Base-by-base conservation (phyloP, 2,113 vertebrate genomes). In the Strix uralensis region DNA sequence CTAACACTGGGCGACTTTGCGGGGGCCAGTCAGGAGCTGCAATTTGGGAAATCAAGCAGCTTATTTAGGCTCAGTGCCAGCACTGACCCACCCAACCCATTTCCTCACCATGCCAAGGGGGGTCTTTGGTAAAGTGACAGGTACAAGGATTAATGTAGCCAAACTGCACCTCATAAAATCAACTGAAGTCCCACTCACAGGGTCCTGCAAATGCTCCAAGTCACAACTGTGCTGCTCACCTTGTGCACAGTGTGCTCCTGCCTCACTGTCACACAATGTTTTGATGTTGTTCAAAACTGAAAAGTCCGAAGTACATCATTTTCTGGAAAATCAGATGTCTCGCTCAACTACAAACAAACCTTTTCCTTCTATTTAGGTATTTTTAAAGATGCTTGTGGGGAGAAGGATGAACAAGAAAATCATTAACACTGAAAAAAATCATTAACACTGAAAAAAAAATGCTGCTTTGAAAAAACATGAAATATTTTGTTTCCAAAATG, bases 191-290 rank as follows among this genome's bases (percentile, higher is more conserved):
- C 77, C 58, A 23, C 10, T 17, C 12, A 0, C 3, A 0, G 58
- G 30, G 22, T 42, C 34, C 42, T 30, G 32, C 34, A 58, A 67
- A 47, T 4, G 29, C 19, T 26, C 21, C 8, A 1, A 26, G 38
- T 44, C 49, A 21, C 54, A 40, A 13, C 44, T 10, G 25, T 13
- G 44, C 30, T 30, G 36, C 65, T 55, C 52, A n/a, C 14, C n/a
- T 90, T 66, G 13, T 1, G 5, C 5, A 0, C 0, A 0, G 10
- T 1, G 3, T 7, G 47, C 42, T 81, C 42, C 25, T 15, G 40
- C 81, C 69, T 63, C 62, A 25, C 26, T 5, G 0, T 25, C 40
- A 77, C 63, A 34, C 29, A 36, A 17, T 0, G 0, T 14, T 47
- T 13, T 42, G 11, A 6, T 52, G 8, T 5, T 44, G 26, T 30